These are phyloP conservation scores for Drosophila kokeensis DNA, from an alignment of 2,888 invertebrate species.

Conservation along the genomic window DNA sequence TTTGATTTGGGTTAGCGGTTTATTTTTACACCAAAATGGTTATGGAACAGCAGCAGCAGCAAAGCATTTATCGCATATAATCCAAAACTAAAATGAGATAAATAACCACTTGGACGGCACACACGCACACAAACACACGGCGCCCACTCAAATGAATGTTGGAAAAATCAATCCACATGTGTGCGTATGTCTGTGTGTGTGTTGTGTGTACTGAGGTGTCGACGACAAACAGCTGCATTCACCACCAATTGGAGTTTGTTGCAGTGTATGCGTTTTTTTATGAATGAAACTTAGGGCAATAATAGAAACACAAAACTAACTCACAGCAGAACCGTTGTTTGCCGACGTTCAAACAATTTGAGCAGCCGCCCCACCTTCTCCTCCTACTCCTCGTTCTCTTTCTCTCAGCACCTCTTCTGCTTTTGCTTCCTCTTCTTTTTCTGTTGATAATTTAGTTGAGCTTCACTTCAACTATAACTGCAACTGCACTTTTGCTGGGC, in stretches of 20 bases:
- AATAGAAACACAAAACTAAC: slow-evolving; percentile 41
- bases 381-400: slow-evolving; percentile 15
- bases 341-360: slow-evolving; percentile 22
- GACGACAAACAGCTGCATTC: slow-evolving; percentile 60
- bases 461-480: slow-evolving; percentile 60
- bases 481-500: slow-evolving; percentile 49
- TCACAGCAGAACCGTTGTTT: slow-evolving; percentile 75
- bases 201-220: slow-evolving; percentile 23
- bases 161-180: slow-evolving; percentile 78
- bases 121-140: slow-evolving; percentile 22
- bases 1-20: slow-evolving; percentile 35
- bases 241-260: slow-evolving; percentile 56
- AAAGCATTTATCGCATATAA: slow-evolving; percentile 66
- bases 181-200: slow-evolving; percentile 37
- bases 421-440: slow-evolving; percentile 11
- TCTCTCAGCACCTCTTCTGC: slow-evolving; percentile 7
- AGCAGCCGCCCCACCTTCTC: neutral
- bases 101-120: slow-evolving; percentile 64
- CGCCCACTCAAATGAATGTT: slow-evolving; percentile 37
- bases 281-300: slow-evolving; percentile 62
- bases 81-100: slow-evolving; percentile 46
- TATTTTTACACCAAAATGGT: slow-evolving; percentile 59
- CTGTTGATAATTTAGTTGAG: slow-evolving; percentile 32
- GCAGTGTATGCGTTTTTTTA: slow-evolving; percentile 58
- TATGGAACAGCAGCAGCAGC: slow-evolving; percentile 42